A percentile compares a stretch with the other conserved stretches of the same genome.
These are phyloP conservation scores for Nothura maculosa DNA, from an alignment of 2,797 vertebrate species.

Conservation along the genomic window DNA sequence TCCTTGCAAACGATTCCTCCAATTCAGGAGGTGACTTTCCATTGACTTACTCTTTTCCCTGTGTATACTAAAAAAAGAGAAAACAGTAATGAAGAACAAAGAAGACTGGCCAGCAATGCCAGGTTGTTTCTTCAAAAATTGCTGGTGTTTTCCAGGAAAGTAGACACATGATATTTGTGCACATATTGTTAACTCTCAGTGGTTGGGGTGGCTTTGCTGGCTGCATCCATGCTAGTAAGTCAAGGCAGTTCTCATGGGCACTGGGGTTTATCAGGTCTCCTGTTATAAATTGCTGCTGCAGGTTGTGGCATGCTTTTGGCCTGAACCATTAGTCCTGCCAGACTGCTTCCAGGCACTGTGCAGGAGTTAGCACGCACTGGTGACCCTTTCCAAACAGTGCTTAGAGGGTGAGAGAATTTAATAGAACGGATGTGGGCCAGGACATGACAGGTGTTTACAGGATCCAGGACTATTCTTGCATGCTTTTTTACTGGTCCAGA, in stretches of 20 bases:
- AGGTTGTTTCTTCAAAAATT: neutral
- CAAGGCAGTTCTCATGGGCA: neutral
- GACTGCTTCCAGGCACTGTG: neutral
- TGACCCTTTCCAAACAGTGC: neutral
- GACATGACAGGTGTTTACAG: neutral
- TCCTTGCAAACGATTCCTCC: neutral
- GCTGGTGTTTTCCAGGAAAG: neutral
- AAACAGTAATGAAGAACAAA: neutral
- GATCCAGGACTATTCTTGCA: neutral
- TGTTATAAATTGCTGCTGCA: neutral
- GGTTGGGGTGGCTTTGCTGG: neutral
- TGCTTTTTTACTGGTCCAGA: neutral
- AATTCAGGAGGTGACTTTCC: slow-evolving; percentile 1
- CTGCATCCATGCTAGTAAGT: neutral
- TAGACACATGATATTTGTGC: neutral
- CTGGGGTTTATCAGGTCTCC: neutral
- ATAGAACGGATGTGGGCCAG: neutral
- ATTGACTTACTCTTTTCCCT: neutral
- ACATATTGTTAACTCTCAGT: neutral
- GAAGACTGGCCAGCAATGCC: accelerated
- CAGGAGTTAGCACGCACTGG: accelerated
- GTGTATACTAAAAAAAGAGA: neutral
- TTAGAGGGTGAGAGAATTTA: neutral
- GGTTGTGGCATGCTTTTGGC: neutral
- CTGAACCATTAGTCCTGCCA: neutral